A percentile compares a stretch with the other conserved stretches of the same genome.
Evolutionary conservation across 1,140 invertebrate species (phyloP).

Genomic region (Euwallacea similis): DNA sequence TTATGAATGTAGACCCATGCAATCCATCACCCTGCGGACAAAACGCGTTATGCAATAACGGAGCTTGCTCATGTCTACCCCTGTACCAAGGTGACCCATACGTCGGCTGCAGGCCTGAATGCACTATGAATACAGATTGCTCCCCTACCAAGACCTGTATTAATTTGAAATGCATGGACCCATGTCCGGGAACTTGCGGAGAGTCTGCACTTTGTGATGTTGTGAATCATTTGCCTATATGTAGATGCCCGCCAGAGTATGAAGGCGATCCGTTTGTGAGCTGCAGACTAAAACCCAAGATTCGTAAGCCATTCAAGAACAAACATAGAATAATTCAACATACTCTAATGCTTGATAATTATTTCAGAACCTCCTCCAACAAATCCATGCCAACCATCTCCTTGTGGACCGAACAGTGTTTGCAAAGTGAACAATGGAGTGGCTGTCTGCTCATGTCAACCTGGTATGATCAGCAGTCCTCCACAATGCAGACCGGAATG

Average conservation of each 20-base stretch:
- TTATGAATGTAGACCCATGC: slow-evolving; percentile 56
- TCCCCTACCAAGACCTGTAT: slow-evolving; percentile 72
- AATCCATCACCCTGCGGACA: slow-evolving; percentile 64
- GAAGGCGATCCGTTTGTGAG: slow-evolving; percentile 70
- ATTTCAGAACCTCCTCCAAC: slow-evolving; percentile 23
- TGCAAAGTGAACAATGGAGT: slow-evolving; percentile 71
- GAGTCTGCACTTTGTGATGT: slow-evolving; percentile 73
- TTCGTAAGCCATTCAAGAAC: slow-evolving; percentile 30
- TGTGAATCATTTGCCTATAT: slow-evolving; percentile 73
- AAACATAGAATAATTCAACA: background rate
- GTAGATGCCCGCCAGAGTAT: slow-evolving; percentile 68
- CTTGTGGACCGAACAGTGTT: slow-evolving; percentile 68
- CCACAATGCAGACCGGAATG: slow-evolving; percentile 75
- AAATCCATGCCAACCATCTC: slow-evolving; percentile 58
- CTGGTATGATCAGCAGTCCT: slow-evolving; percentile 70
- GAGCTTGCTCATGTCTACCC: slow-evolving; percentile 63
- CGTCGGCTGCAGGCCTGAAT: slow-evolving; percentile 76
- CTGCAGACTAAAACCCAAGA: slow-evolving; percentile 60
- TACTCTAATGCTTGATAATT: slow-evolving; percentile 1
- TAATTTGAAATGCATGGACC: slow-evolving; percentile 73
- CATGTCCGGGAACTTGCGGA: slow-evolving; percentile 77
- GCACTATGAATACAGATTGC: slow-evolving; percentile 82
- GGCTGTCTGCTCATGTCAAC: slow-evolving; percentile 70
- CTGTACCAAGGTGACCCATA: slow-evolving; percentile 69
- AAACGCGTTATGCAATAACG: slow-evolving; percentile 66